Base-by-base conservation (phyloP, 2,797 vertebrate species). In the Poecilia picta region DNA sequence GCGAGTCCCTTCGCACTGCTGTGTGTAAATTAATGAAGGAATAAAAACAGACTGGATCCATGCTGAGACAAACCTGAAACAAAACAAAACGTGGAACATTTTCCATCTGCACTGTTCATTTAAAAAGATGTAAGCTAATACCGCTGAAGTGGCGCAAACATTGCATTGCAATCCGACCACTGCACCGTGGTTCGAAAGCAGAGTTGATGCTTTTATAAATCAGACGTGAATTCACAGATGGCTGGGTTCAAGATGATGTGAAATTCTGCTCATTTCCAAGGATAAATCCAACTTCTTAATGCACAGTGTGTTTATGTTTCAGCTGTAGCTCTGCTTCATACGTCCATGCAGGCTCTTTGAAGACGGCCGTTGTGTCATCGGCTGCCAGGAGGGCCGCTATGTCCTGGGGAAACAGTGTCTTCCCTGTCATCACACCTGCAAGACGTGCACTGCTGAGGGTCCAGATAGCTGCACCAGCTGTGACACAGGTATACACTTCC, bases 361-460 rank as follows among this genome's bases (percentile, higher is more conserved):
- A 10, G 89, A 96, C 0, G 97, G 97, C 0, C 73, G 0, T 49
- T 99, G 98, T 66, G 81, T 93, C 80, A 90, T 92, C 25, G 85
- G 41, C 33, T 99, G 98, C 78, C 91, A 93, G 76, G 66, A 59
- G 15, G 94, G 96, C 25, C 97, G 96, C 88, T 98, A 95, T 78
- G 87, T 93, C 72, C 90, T 87, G 81, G 91, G 93, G 47, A 88
- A 92, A 31, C 95, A 95, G 33, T 99, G 97, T 79, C 94, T 94
- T 55, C 89, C 83, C 1, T 99, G 98, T 91, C 97, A 99, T 88
- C 95, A 96, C 82, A 98, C 96, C 80, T 99, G 98, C 89, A 88
- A 92, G 1, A 91, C 95, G 31, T 99, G 98, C 87, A 92, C 72
- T 31, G 97, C 97, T 74, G 95, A 94, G 18, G 97, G 96, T 45